These are phyloP conservation scores for Paralichthys olivaceus DNA, from an alignment of 2,113 vertebrate genomes.

Conservation along the genomic window DNA sequence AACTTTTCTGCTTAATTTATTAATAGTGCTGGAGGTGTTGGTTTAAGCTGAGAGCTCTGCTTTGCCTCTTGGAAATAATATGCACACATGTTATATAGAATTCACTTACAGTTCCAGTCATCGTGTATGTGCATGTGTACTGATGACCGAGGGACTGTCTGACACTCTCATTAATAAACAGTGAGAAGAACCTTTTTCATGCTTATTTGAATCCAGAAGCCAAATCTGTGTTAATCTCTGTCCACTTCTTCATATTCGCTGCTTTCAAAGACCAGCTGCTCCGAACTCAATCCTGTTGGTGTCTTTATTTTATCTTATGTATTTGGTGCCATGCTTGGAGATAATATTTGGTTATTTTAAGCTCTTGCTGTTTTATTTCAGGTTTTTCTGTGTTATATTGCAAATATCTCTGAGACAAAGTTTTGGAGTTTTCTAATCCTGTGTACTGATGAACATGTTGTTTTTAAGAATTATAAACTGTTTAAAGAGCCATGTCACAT, in stretches of 20 bases:
- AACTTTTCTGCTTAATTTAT: not conserved
- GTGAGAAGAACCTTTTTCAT: not conserved
- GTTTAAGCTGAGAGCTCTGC: not conserved
- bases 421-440: constrained; percentile 11
- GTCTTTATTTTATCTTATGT: constrained; percentile 16
- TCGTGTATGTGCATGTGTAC: not conserved
- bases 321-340: constrained; percentile 32
- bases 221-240: constrained; percentile 1
- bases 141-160: constrained; percentile 12
- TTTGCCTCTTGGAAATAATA: too few relatives aligned
- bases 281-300: not conserved
- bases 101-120: not conserved
- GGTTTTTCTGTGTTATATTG: constrained; percentile 25
- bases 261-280: constrained; percentile 10
- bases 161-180: not conserved
- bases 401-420: constrained; percentile 13
- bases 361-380: constrained; percentile 9
- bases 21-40: not conserved
- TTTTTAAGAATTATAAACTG: constrained; percentile 1
- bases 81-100: not conserved
- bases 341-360: constrained; percentile 6
- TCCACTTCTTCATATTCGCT: not conserved
- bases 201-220: constrained; percentile 1
- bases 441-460: constrained; percentile 8
- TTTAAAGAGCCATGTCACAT: constrained; percentile 15